Evolutionary conservation across 2,797 vertebrate genomes (phyloP).

Genomic region (Diceros bicornis): DNA sequence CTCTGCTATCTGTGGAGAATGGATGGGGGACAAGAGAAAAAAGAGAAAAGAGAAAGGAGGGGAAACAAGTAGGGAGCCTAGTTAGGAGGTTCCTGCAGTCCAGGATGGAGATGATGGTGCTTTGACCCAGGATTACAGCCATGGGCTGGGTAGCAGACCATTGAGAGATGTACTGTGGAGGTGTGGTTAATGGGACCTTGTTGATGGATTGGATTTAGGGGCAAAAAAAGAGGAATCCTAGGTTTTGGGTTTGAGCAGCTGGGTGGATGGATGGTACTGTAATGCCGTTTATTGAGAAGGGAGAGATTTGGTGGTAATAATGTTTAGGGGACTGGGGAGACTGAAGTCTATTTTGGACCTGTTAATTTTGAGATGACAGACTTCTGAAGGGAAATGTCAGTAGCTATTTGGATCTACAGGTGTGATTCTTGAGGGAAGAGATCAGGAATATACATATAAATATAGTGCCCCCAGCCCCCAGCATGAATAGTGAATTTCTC

Average conservation of each 20-base stretch:
- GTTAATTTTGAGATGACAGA: constrained; percentile 40
- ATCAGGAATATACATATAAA: neutral
- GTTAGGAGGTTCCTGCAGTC: neutral
- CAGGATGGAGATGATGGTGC: neutral
- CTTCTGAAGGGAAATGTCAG: neutral
- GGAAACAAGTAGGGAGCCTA: neutral
- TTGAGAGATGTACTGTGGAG: neutral
- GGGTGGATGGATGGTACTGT: neutral
- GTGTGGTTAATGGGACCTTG: neutral
- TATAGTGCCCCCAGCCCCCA: neutral
- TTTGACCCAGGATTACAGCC: neutral
- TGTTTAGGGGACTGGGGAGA: neutral
- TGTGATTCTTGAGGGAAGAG: constrained; percentile 10
- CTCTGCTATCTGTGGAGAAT: neutral
- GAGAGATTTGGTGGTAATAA: neutral
- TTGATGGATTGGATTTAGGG: neutral
- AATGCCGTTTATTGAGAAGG: neutral
- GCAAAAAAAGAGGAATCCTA: neutral
- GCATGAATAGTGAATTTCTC: neutral
- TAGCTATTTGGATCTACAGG: constrained; percentile 19
- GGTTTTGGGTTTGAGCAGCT: neutral
- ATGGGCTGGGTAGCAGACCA: neutral
- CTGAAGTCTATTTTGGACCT: neutral
- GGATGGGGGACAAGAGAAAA: neutral
- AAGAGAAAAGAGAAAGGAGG: neutral